Conservation (phyloP, 2,797 vertebrate genomes). For the Paguma larvata region DNA sequence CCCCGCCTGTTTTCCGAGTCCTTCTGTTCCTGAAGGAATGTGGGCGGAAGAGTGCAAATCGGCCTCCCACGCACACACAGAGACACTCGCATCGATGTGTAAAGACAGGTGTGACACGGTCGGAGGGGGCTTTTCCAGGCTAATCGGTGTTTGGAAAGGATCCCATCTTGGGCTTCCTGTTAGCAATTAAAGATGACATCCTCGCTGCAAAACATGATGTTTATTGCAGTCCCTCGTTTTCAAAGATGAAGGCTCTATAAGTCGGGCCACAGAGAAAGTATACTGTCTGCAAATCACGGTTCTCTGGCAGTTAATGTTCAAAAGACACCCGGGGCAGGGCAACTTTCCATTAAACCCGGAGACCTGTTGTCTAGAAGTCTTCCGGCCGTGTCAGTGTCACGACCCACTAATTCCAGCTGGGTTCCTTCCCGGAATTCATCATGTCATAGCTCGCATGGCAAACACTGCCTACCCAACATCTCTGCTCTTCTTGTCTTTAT, state of each 20-base stretch:
- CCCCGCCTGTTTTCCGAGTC: neutral
- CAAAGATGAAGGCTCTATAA: neutral
- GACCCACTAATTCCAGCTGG: neutral
- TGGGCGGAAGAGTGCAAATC: too few species aligned
- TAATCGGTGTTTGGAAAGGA: neutral
- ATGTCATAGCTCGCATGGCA: neutral
- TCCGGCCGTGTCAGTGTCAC: fast-evolving
- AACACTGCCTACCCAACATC: neutral
- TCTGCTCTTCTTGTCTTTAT: neutral
- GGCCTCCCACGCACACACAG: neutral
- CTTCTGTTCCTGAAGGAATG: neutral
- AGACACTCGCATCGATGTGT: fast-evolving
- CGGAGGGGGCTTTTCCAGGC: neutral
- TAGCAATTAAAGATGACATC: neutral
- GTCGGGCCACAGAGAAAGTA: neutral
- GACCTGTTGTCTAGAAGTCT: neutral
- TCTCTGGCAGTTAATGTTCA: neutral
- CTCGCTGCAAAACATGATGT: neutral
- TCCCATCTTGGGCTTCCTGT: neutral
- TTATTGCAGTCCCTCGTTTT: neutral
- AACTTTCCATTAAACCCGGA: neutral
- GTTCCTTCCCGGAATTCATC: neutral
- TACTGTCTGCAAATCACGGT: fast-evolving
- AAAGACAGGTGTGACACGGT: neutral
- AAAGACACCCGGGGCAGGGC: too few species aligned